These are phyloP conservation scores for Pollenia amentaria DNA, from an alignment of 2,888 invertebrate species.

Conservation along the genomic window DNA sequence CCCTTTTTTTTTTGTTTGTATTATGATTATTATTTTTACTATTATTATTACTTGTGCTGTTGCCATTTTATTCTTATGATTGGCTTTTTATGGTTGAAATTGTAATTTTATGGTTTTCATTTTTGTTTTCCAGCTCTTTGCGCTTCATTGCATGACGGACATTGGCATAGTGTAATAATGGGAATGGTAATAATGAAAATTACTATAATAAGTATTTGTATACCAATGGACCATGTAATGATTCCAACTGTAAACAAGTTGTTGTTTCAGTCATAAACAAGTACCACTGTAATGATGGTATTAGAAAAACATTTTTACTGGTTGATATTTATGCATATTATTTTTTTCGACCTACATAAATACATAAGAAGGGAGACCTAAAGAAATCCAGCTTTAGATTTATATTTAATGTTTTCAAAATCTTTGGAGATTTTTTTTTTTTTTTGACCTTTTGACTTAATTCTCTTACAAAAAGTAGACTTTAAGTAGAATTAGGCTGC, in stretches of 20 bases:
- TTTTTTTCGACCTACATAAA: neutral
- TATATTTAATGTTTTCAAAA: too few relatives aligned
- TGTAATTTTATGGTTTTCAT: slow-evolving; percentile 57
- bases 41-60: slow-evolving; percentile 9
- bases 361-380: neutral
- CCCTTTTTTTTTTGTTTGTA: slow-evolving; percentile 22
- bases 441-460: too few relatives aligned
- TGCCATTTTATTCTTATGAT: slow-evolving; percentile 39
- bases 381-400: too few relatives aligned
- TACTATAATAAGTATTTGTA: slow-evolving; percentile 41
- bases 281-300: neutral
- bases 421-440: too few relatives aligned
- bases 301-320: neutral
- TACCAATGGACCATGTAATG: slow-evolving; percentile 59
- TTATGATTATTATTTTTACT: slow-evolving; percentile 31
- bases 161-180: slow-evolving; percentile 19
- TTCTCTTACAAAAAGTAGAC: too few relatives aligned
- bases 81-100: slow-evolving; percentile 59
- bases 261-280: slow-evolving; percentile 20
- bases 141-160: slow-evolving; percentile 50
- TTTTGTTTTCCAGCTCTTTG: slow-evolving; percentile 17
- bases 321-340: slow-evolving; percentile 1
- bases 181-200: slow-evolving; percentile 49
- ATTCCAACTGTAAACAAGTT: slow-evolving; percentile 39
- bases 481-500: too few relatives aligned